phyloP scores from a whole-genome alignment of 2,888 invertebrate species.

The Ichneumon xanthorius region DNA sequence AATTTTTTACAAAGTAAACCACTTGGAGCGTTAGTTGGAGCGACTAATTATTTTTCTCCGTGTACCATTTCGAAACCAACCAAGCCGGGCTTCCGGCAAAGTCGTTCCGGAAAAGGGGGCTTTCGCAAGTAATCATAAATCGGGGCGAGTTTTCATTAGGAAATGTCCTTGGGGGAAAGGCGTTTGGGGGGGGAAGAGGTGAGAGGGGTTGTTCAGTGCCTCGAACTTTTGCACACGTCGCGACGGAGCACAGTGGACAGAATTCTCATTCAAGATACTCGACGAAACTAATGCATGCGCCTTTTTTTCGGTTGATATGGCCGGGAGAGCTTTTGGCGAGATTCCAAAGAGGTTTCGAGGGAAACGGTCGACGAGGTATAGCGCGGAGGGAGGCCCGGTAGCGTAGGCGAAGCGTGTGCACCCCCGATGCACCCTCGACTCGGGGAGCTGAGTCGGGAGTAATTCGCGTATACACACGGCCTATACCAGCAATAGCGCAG shows the following conservation, averaged over 20 bases:
- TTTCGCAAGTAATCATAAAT: not conserved
- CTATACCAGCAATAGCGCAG: conserved; percentile 73
- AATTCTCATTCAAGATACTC: conserved; percentile 37
- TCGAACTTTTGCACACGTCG: conserved; percentile 26
- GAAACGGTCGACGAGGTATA: conserved; percentile 55
- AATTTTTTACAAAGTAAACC: not conserved
- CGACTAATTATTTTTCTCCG: not conserved
- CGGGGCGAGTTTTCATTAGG: not conserved
- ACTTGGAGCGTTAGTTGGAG: not conserved
- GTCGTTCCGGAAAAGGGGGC: not conserved
- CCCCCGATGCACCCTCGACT: conserved; percentile 40
- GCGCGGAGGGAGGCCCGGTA: conserved; percentile 54
- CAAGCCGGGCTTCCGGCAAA: not conserved
- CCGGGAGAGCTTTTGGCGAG: conserved; percentile 72
- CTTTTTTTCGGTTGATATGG: conserved; percentile 41
- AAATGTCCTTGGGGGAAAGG: not conserved
- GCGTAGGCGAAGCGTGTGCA: conserved; percentile 24
- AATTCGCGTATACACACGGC: conserved; percentile 56
- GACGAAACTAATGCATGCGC: not conserved
- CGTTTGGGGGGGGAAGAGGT: too few species aligned
- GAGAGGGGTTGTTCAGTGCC: not conserved
- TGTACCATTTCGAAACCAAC: not conserved
- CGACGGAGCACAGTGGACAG: conserved; percentile 1
- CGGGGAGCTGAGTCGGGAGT: conserved; percentile 42
- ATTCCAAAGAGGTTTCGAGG: conserved; percentile 71